Evolutionary conservation across 2,113 vertebrate species (phyloP).

Genomic region (Eretmochelys imbricata): DNA sequence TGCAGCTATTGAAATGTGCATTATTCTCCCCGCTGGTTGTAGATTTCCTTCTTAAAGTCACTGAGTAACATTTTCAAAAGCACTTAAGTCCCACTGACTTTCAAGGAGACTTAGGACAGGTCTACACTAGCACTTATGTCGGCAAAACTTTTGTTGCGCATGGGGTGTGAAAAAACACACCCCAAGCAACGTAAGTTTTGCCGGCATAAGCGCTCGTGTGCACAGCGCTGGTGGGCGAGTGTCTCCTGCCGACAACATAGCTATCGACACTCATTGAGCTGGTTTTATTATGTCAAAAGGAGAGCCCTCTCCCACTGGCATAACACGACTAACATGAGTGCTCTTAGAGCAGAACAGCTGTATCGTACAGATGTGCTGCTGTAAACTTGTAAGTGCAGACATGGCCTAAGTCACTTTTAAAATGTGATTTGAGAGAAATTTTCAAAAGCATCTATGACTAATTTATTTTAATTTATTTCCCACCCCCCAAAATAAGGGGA

Average conservation of each 20-base stretch:
- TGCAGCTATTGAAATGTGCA: background rate
- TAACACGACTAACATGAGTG: too few species aligned
- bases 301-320: too few species aligned
- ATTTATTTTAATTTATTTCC: background rate
- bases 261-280: too few species aligned
- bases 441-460: background rate
- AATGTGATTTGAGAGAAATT: conserved; percentile 1
- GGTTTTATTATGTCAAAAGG: too few species aligned
- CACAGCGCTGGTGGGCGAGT: too few species aligned
- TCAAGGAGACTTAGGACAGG: background rate
- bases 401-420: background rate
- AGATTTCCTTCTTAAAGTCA: background rate
- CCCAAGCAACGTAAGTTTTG: too few species aligned
- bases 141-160: too few species aligned
- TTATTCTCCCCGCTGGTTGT: background rate
- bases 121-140: background rate
- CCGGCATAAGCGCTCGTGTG: too few species aligned
- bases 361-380: too few species aligned
- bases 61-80: background rate
- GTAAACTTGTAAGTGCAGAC: background rate
- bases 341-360: too few species aligned
- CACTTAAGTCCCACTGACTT: background rate
- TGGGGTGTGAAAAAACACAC: too few species aligned
- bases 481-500: background rate
- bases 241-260: too few species aligned